Evolutionary conservation across 2,888 invertebrate species (phyloP), one percentile per base, ranked within the genome.

Genomic region (Meganola albula): DNA sequence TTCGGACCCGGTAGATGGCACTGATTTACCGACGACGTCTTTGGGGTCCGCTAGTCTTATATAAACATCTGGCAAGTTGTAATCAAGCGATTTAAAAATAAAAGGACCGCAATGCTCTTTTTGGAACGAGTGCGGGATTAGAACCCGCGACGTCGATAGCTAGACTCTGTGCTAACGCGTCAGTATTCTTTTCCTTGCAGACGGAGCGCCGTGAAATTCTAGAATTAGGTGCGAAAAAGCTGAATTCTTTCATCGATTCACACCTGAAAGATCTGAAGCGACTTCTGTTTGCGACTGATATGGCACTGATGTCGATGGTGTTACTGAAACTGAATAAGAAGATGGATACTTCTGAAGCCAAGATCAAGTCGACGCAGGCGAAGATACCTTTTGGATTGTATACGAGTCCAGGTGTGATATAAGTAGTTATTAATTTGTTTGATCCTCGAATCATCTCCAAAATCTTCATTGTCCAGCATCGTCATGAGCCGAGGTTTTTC

Each of bases 381-480:
- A 83, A 82, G 48, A 83, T 85, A 41, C 85, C 85, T 0, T 85
- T 84, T 24, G 85, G 85, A 9, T 40, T 85, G 22, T 85, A 85
- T 16, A 72, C 76, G 0, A 85, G 85, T 35, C 85, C 85, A 2
- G 84, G 84, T 82, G n/a, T n/a, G n/a, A n/a, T n/a, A n/a, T n/a
- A n/a, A n/a, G n/a, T n/a, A n/a, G n/a, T n/a, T n/a, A n/a, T n/a
- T n/a, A n/a, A n/a, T n/a, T n/a, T n/a, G n/a, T n/a, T n/a, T n/a
- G n/a, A n/a, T n/a, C n/a, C n/a, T n/a, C n/a, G n/a, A n/a, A n/a
- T n/a, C n/a, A n/a, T n/a, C n/a, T n/a, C n/a, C n/a, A n/a, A n/a
- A n/a, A n/a, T n/a, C n/a, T n/a, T n/a, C n/a, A n/a, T n/a, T n/a
- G n/a, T n/a, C n/a, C n/a, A n/a, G n/a, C n/a, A n/a, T n/a, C n/a